phyloP scores from a whole-genome alignment of 2,888 invertebrate species.

The Lithosia quadra region DNA sequence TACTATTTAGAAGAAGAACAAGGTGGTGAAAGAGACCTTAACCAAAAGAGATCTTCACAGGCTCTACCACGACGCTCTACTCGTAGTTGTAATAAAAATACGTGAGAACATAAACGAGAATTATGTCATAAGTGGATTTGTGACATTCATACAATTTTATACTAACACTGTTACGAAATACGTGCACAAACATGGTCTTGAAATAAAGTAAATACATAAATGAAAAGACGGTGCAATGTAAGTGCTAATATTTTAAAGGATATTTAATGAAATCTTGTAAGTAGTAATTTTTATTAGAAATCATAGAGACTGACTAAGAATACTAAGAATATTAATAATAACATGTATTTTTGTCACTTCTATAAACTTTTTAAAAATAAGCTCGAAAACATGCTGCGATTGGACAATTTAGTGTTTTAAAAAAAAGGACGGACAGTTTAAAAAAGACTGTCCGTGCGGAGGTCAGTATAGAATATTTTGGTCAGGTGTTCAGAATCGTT shows the following conservation, averaged over 20 bases:
- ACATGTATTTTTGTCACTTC: not conserved
- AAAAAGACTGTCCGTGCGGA: no score
- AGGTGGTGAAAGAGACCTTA: no score
- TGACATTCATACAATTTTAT: not conserved
- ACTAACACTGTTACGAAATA: not conserved
- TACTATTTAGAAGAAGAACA: no score
- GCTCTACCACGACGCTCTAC: no score
- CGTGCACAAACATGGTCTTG: not conserved
- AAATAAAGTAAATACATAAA: conserved; percentile 3
- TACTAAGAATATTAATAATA: not conserved
- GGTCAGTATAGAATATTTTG: no score
- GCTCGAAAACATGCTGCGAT: not conserved
- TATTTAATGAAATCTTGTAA: not conserved
- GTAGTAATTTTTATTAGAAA: not conserved
- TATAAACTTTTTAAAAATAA: not conserved
- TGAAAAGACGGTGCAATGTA: not conserved
- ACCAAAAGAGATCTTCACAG: no score
- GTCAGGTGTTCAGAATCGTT: no score
- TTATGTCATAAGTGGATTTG: no score
- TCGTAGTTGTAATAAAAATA: no score
- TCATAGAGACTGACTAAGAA: not conserved
- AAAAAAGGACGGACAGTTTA: not conserved
- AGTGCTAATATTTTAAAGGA: not conserved
- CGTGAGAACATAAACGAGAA: no score
- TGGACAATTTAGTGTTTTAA: not conserved